These are phyloP conservation scores for Quiscalus mexicanus DNA, from an alignment of 2,113 vertebrate genomes.

Conservation along the genomic window DNA sequence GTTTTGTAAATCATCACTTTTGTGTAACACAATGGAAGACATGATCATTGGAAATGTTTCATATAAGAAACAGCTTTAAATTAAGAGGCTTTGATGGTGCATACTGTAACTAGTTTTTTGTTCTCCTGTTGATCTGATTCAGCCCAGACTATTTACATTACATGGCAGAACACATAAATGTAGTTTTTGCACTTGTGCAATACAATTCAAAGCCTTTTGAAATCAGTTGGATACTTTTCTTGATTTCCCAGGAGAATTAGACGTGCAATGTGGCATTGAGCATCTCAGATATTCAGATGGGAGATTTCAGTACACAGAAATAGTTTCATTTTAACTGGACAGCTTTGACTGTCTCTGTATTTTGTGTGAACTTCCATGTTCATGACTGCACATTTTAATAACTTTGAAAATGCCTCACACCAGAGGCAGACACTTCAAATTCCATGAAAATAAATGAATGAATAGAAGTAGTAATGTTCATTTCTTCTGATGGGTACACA, in stretches of 20 bases:
- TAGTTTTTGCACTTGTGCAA: neutral
- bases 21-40: neutral
- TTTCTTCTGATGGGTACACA: conserved; percentile 13
- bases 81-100: neutral
- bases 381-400: neutral
- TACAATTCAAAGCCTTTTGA: neutral
- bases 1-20: neutral
- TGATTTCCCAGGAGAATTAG: neutral
- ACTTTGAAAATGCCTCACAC: neutral
- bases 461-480: neutral
- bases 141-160: neutral
- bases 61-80: neutral
- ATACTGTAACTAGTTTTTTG: neutral
- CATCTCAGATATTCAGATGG: neutral
- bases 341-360: neutral
- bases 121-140: neutral
- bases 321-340: neutral
- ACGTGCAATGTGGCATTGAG: neutral
- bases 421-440: neutral
- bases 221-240: neutral
- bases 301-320: neutral
- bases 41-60: neutral
- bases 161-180: neutral
- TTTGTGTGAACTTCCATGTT: neutral
- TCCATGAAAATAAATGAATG: neutral